These are phyloP conservation scores for Acropora tenuis DNA, from an alignment of 64 coral and sea anemone species.

Conservation along the genomic window DNA sequence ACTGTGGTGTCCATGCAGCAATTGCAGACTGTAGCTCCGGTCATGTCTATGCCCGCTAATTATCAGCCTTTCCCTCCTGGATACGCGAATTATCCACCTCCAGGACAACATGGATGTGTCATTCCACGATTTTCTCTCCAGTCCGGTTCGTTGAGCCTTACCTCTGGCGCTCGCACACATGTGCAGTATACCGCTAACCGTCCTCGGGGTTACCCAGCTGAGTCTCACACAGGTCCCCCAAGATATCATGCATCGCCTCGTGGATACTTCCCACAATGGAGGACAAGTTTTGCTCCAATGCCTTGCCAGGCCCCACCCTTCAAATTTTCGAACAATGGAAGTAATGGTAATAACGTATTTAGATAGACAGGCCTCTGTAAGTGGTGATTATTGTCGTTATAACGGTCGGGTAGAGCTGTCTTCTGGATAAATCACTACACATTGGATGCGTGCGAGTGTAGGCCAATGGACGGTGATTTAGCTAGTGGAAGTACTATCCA, in stretches of 20 bases:
- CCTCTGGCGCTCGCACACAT: slow-evolving; percentile 34
- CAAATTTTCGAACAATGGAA: slow-evolving; percentile 38
- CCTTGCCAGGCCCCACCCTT: slow-evolving; percentile 10
- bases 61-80: background rate
- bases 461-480: too few relatives aligned
- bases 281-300: slow-evolving; percentile 38
- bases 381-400: too few relatives aligned
- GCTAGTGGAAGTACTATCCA: too few relatives aligned
- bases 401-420: too few relatives aligned
- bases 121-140: slow-evolving; percentile 9
- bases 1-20: slow-evolving; percentile 48
- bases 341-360: slow-evolving; percentile 38
- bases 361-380: slow-evolving; percentile 10
- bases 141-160: slow-evolving; percentile 27
- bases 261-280: slow-evolving; percentile 37
- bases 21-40: slow-evolving; percentile 12
- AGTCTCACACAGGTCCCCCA: background rate
- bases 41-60: background rate
- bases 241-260: slow-evolving; percentile 6
- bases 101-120: slow-evolving; percentile 3
- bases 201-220: background rate
- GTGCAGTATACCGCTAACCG: slow-evolving; percentile 30
- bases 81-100: background rate
- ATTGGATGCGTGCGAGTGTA: too few relatives aligned
- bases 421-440: too few relatives aligned